phyloP scores from a whole-genome alignment of 2,113 vertebrate species.

The Campylomormyrus numenius region DNA sequence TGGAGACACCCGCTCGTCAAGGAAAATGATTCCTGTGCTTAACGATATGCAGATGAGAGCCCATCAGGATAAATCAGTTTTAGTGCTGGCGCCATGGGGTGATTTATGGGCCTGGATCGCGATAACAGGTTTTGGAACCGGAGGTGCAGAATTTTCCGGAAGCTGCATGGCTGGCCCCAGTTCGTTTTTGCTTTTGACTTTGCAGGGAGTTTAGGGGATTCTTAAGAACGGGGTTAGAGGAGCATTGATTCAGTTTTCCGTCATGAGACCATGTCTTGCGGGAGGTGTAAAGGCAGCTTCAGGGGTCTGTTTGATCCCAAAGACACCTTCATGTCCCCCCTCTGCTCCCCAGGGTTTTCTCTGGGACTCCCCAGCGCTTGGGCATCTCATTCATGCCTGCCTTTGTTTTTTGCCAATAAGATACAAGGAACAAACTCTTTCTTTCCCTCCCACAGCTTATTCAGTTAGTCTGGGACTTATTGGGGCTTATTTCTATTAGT shows the following conservation, averaged over 20 bases:
- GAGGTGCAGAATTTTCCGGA: not conserved
- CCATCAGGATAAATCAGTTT: constrained; percentile 90
- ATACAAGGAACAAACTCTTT: not conserved
- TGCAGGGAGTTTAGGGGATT: not conserved
- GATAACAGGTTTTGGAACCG: not conserved
- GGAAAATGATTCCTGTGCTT: constrained; percentile 76
- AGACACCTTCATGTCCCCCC: not conserved
- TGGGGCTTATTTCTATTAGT: not conserved
- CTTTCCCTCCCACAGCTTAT: not conserved
- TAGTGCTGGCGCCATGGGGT: constrained; percentile 62
- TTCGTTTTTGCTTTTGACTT: not conserved
- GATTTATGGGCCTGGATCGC: constrained; percentile 45
- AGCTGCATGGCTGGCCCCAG: not conserved
- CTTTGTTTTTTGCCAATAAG: not conserved
- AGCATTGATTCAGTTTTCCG: not conserved
- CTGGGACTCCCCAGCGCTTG: not conserved
- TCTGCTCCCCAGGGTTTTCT: not conserved
- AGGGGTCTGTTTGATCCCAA: not conserved
- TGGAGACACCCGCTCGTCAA: constrained; percentile 73
- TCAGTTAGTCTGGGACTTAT: not conserved
- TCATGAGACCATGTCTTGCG: not conserved
- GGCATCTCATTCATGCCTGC: not conserved
- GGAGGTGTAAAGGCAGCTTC: not conserved
- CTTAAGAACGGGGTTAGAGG: not conserved
- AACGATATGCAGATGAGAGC: constrained; percentile 90